These are phyloP conservation scores for Brachystomella parvula DNA, from an alignment of 1,140 invertebrate genomes.

Conservation along the genomic window DNA sequence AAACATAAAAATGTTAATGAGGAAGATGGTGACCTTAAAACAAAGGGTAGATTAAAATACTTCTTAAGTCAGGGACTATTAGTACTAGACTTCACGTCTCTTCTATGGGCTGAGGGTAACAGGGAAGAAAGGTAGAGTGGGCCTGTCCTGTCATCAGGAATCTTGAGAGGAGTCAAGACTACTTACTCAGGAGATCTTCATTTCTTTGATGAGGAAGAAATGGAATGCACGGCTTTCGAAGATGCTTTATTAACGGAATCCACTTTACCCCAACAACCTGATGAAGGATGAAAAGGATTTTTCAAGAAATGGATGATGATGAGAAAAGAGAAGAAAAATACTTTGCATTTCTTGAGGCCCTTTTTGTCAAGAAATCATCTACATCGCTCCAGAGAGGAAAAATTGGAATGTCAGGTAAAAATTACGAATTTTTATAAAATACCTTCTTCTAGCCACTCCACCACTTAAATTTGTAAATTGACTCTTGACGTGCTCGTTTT, in stretches of 20 bases:
- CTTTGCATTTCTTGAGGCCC: background rate
- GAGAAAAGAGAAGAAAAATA: no score
- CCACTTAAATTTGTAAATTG: background rate
- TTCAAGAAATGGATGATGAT: no score
- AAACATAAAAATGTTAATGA: background rate
- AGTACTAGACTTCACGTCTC: background rate
- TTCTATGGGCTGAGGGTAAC: no score
- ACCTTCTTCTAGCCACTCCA: background rate
- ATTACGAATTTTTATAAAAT: background rate
- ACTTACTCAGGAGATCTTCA: background rate
- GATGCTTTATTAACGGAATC: no score
- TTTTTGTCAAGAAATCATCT: background rate
- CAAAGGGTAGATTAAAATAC: constrained; percentile 6
- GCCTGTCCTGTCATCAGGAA: background rate
- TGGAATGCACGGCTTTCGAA: no score
- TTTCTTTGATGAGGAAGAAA: no score
- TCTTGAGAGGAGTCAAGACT: background rate
- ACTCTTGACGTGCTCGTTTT: constrained; percentile 5
- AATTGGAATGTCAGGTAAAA: background rate
- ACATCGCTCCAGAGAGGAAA: background rate
- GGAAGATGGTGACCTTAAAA: background rate
- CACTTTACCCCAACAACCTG: no score
- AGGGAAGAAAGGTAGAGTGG: no score
- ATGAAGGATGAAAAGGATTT: no score
- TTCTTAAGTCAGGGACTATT: background rate